Base-by-base conservation (phyloP, 23 tunicate species). In the Aplidium turbinatum region DNA sequence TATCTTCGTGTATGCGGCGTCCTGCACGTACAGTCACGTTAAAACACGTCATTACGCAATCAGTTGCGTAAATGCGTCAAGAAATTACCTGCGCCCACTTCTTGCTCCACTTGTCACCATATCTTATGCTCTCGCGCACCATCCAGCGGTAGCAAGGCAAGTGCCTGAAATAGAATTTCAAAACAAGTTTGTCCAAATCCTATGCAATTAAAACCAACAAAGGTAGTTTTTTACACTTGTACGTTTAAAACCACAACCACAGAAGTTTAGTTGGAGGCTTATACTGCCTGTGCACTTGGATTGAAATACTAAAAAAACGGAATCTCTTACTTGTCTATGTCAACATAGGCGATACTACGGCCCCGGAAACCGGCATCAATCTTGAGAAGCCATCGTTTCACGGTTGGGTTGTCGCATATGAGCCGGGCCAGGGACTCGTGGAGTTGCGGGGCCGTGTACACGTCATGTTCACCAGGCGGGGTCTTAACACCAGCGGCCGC, bases 391-490 rank as follows among this genome's bases (percentile, higher is more conserved):
- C 98, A 92, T 33, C 72, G 47, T 18, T 19, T 74, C 31, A 92
- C 78, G 52, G 42, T 36, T 19, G 98, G 98, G 32, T 85, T 25
- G 21, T 79, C 91, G 67, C 92, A 84, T 24, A 92, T 75, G 26
- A 84, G 85, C 33, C 78, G 68, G 39, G 98, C 90, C 32, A 92
- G 76, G 30, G 79, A 34, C 33, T 92, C 98, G 62, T 84, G 86
- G 39, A 92, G 98, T 53, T 92, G 98, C 47, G 79, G 92, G 35
- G 83, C 76, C 13, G 91, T 72, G 73, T 92, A 92, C 9, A 92
- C 70, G 47, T 92, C 98, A 46, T 79, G 79, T 24, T 92, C 98
- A 11, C 98, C 98, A n/a, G 98, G 98, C 35, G 98, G 98, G 35
- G 78, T 72, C 25, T 67, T 34, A 1, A 80, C 87, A 38, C 50